These are phyloP conservation scores for Brachyopa scutellaris DNA, from an alignment of 2,888 invertebrate species.

Conservation along the genomic window DNA sequence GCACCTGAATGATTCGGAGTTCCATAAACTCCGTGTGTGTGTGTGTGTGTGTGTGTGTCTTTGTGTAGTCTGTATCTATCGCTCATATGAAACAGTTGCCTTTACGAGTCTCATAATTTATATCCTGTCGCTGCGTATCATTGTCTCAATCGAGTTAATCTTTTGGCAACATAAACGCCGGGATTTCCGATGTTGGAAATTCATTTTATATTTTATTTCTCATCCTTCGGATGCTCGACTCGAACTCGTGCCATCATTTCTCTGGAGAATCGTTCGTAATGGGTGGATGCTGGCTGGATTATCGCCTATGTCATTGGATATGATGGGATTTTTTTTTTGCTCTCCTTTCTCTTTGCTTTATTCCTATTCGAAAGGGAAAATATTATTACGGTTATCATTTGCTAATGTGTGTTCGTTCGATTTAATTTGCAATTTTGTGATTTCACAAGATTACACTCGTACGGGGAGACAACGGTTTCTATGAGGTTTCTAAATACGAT, in stretches of 20 bases:
- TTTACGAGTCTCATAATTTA: conserved; percentile 63
- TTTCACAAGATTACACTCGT: no score
- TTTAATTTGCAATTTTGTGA: conserved; percentile 11
- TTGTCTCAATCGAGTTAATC: conserved; percentile 69
- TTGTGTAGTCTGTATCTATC: background rate
- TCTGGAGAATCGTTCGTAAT: background rate
- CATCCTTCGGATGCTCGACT: background rate
- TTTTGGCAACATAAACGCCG: conserved; percentile 44
- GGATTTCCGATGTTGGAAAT: conserved; percentile 45
- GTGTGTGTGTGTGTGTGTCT: background rate
- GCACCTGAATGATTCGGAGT: conserved; percentile 62
- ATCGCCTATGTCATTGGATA: conserved; percentile 43
- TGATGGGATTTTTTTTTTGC: conserved; percentile 8
- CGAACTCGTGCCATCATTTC: background rate
- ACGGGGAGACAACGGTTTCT: no score
- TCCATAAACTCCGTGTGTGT: conserved; percentile 3
- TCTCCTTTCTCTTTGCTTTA: background rate
- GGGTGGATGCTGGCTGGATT: conserved; percentile 17
- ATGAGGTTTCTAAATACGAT: background rate
- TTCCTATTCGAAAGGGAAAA: no score
- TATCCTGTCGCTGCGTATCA: conserved; percentile 68
- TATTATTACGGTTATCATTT: conserved; percentile 12
- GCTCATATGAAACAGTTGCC: conserved; percentile 43
- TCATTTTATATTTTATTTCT: conserved; percentile 39
- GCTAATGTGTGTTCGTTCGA: background rate